Evolutionary conservation across 2,797 vertebrate genomes (phyloP).

Genomic region (Poeciliopsis presidionis): DNA sequence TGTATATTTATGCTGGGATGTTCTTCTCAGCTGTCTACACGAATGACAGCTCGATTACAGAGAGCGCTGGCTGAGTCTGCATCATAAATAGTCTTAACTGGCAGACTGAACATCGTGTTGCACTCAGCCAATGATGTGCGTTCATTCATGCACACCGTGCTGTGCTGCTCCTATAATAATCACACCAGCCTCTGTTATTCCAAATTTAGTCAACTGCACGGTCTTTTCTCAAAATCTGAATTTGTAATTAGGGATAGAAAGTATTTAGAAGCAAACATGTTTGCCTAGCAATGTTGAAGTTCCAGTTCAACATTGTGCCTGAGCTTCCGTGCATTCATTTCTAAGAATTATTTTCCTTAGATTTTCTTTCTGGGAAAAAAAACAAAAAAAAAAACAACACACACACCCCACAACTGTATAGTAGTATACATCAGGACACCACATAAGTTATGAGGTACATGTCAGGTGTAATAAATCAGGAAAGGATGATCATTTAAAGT

Average conservation of each 20-base stretch:
- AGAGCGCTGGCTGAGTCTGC: slow-evolving; percentile 42
- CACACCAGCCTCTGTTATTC: slow-evolving; percentile 26
- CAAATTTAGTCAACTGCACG: slow-evolving; percentile 8
- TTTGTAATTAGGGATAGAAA: neutral
- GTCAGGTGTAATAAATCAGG: neutral
- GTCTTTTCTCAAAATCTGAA: slow-evolving; percentile 5
- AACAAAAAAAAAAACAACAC: neutral
- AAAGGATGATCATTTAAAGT: neutral
- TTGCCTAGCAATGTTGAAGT: neutral
- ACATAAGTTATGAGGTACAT: neutral
- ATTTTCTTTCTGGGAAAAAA: neutral
- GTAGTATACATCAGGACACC: neutral
- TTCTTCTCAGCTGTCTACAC: slow-evolving; percentile 59
- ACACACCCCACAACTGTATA: neutral
- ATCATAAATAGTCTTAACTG: slow-evolving; percentile 48
- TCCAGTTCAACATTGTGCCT: neutral
- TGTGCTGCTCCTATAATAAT: slow-evolving; percentile 34
- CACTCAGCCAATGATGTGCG: slow-evolving; percentile 39
- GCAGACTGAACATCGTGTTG: slow-evolving; percentile 41
- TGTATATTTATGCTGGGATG: slow-evolving; percentile 64
- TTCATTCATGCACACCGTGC: slow-evolving; percentile 19
- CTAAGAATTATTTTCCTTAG: neutral
- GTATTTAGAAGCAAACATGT: neutral
- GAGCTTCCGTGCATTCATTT: neutral
- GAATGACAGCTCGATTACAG: slow-evolving; percentile 69